Conservation (phyloP, 2,797 vertebrate genomes). For the Danio kyathit region DNA sequence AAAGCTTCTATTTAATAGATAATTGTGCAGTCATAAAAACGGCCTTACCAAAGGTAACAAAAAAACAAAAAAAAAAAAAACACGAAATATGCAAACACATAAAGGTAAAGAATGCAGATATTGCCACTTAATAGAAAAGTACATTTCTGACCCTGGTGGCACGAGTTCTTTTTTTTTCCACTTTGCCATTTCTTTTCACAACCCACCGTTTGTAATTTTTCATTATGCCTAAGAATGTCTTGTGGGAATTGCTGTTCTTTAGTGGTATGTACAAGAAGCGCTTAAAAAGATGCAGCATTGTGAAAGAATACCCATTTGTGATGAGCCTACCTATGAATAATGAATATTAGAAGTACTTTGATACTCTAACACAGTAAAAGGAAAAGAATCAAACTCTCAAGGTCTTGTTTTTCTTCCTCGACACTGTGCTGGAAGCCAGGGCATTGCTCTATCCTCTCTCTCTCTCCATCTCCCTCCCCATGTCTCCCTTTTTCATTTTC, state of each 20-base stretch:
- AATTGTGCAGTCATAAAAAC: background rate
- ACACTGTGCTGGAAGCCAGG: conserved; percentile 51
- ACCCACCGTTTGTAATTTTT: background rate
- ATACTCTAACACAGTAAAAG: conserved; percentile 48
- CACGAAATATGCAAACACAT: no score
- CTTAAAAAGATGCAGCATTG: conserved; percentile 28
- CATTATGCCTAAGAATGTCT: conserved; percentile 21
- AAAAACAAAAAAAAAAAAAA: no score
- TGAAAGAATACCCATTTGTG: conserved; percentile 43
- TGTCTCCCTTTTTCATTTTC: conserved; percentile 44
- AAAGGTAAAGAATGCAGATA: background rate
- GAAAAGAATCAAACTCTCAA: conserved; percentile 57
- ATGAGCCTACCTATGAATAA: conserved; percentile 43
- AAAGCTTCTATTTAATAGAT: no score
- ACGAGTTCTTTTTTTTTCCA: background rate
- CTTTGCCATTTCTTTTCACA: background rate
- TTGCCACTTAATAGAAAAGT: background rate
- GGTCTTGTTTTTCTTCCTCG: conserved; percentile 56
- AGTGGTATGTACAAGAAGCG: conserved; percentile 21
- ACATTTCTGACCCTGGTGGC: background rate
- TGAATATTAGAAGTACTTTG: conserved; percentile 46
- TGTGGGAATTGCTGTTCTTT: background rate
- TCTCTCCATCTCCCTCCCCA: background rate
- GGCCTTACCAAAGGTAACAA: background rate
- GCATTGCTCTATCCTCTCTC: conserved; percentile 40